These are phyloP conservation scores for Lethenteron camtschaticum DNA, from an alignment of 2,113 vertebrate species.

Conservation along the genomic window DNA sequence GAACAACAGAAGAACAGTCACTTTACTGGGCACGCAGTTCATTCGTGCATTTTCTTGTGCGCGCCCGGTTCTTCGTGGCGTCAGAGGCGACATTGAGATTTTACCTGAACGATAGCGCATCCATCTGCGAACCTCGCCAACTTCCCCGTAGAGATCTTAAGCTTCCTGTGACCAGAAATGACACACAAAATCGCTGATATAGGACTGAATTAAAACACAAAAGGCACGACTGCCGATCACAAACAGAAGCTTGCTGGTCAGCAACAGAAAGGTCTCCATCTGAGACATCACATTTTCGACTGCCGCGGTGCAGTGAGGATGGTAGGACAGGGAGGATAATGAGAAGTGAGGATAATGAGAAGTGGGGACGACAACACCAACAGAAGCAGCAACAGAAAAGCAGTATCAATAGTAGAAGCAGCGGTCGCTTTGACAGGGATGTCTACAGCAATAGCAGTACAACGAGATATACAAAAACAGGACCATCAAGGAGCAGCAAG, in stretches of 20 bases:
- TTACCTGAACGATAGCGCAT: slow-evolving; percentile 70
- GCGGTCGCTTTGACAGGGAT: too few relatives aligned
- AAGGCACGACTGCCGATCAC: neutral
- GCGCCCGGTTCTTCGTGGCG: neutral
- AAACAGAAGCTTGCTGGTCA: neutral
- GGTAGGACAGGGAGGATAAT: too few relatives aligned
- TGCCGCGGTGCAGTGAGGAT: too few relatives aligned
- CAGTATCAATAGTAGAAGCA: too few relatives aligned
- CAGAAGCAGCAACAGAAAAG: too few relatives aligned
- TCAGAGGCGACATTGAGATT: slow-evolving; percentile 1
- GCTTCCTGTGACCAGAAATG: slow-evolving; percentile 29
- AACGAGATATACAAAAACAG: too few relatives aligned
- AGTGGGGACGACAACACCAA: too few relatives aligned
- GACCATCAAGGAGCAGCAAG: too few relatives aligned
- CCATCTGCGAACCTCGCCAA: slow-evolving; percentile 84
- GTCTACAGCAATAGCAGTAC: too few relatives aligned
- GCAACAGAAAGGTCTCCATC: too few relatives aligned
- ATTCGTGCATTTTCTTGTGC: neutral
- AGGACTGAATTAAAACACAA: neutral
- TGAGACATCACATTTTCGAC: too few relatives aligned
- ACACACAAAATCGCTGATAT: neutral
- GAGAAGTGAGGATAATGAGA: too few relatives aligned
- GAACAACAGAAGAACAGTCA: slow-evolving; percentile 12
- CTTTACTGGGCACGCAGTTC: neutral
- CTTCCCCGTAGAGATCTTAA: slow-evolving; percentile 65